Evolutionary conservation across 2,113 vertebrate species (phyloP).

Genomic region (Dromiciops gliroides): DNA sequence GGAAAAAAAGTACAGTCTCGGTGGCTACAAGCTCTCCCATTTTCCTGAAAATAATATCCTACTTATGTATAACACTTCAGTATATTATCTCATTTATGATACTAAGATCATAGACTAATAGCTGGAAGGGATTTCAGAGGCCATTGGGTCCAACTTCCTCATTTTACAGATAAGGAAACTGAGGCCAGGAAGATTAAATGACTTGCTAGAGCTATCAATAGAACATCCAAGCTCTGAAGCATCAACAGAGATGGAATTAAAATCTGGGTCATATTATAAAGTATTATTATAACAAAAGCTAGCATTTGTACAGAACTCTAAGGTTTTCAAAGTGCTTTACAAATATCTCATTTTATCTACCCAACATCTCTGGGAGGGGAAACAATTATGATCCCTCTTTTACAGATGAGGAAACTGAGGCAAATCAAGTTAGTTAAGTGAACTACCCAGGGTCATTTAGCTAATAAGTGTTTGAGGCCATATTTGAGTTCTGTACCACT

Average conservation of each 20-base stretch:
- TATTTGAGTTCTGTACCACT: not conserved
- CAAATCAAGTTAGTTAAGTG: not conserved
- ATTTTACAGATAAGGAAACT: not conserved
- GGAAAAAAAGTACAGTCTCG: not conserved
- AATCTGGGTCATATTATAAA: not conserved
- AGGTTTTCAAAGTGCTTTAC: not conserved
- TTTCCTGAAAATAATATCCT: not conserved
- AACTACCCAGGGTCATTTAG: not conserved
- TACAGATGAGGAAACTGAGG: not conserved
- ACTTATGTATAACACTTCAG: not conserved
- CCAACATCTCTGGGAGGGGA: not conserved
- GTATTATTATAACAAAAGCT: not conserved
- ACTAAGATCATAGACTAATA: not conserved
- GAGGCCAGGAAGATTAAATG: not conserved
- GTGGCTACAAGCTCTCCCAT: not conserved
- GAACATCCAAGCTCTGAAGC: not conserved
- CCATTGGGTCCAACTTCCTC: not conserved
- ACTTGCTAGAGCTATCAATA: not conserved
- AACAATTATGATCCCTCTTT: not conserved
- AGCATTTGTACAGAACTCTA: not conserved
- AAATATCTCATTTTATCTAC: not conserved
- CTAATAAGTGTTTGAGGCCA: not conserved
- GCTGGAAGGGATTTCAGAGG: not conserved
- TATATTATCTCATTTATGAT: not conserved
- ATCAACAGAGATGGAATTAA: not conserved